Evolutionary conservation across 2,797 vertebrate species (phyloP), one percentile per base, ranked within the genome.

Genomic region (Parotocinclus haroldoi): DNA sequence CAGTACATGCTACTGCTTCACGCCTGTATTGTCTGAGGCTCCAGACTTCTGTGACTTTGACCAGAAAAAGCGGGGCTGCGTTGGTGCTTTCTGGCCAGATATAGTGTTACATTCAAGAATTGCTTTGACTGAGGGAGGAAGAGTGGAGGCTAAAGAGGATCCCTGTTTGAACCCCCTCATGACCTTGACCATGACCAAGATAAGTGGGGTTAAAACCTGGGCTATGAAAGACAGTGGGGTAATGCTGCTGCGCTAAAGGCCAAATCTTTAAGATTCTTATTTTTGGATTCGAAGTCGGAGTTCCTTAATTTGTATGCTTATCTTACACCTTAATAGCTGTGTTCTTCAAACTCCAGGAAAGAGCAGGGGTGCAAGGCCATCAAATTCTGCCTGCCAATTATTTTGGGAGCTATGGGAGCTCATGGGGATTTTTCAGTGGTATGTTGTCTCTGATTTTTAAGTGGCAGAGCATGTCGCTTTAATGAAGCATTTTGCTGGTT

Each of bases 281-380:
- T 27, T 27, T 27, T 2, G 27, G 27, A 27, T 5, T 27, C 2
- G 27, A 27, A 27, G 54, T 12, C 14, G 56, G 64, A 65, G 58
- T 70, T 48, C 38, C 73, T 42, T 54, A 40, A 65, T 55, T 48
- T 76, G 52, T 48, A 16, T 75, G 13, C 14, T 72, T n/a, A 82
- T 82, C 82, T 74, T 57, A 46, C 79, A 80, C 78, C 58, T 72
- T 69, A 77, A 76, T 80, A 84, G 81, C 81, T 82, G 80, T 7
- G 77, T 54, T 74, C 63, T 81, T 84, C 65, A 71, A 68, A 63
- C 48, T 14, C 51, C n/a, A 72, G 48, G 53, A 17, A 7, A 76
- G 53, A 42, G 37, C 27, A 63, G 56, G 46, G 17, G 49, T 12
- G 46, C 27, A 50, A 27, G 56, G 55, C 5, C 14, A 18, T 50